phyloP scores from a whole-genome alignment of 2,113 vertebrate genomes.

The Colinus virginianus region DNA sequence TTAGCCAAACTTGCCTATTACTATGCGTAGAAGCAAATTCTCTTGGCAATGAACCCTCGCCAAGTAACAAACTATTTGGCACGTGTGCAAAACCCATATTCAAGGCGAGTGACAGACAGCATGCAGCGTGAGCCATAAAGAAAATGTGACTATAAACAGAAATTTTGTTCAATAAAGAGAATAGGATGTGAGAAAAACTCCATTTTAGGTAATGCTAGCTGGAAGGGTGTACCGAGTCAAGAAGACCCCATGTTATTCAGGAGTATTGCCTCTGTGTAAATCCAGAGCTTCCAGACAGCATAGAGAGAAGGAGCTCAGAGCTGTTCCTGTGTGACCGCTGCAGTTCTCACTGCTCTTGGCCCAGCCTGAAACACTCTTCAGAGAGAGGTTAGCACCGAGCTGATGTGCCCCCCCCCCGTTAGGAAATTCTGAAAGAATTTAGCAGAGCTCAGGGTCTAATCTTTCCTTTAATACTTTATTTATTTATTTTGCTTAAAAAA shows the following conservation, averaged over 20 bases:
- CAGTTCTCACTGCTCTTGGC: not conserved
- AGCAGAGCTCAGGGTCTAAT: not conserved
- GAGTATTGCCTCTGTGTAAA: not conserved
- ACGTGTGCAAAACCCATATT: conserved; percentile 26
- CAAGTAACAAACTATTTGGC: conserved; percentile 48
- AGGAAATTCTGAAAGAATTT: not conserved
- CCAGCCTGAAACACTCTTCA: not conserved
- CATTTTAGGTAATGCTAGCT: not conserved
- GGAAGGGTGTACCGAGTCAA: not conserved
- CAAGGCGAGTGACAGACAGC: conserved; percentile 29
- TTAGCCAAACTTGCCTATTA: conserved; percentile 36
- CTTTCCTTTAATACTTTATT: not conserved
- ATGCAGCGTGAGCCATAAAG: conserved; percentile 20
- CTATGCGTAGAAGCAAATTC: conserved; percentile 20
- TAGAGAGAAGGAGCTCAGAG: not conserved
- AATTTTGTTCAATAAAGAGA: not conserved
- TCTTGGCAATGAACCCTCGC: conserved; percentile 8
- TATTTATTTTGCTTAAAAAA: not conserved
- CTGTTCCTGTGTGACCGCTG: not conserved
- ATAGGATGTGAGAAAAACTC: not conserved
- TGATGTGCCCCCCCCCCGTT: not conserved
- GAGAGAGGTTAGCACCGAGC: not conserved
- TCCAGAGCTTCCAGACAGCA: not conserved
- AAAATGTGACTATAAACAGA: conserved; percentile 38
- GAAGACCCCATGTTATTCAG: not conserved